Evolutionary conservation across 2,888 invertebrate genomes (phyloP).

Genomic region (Lepidochitona cinerea): DNA sequence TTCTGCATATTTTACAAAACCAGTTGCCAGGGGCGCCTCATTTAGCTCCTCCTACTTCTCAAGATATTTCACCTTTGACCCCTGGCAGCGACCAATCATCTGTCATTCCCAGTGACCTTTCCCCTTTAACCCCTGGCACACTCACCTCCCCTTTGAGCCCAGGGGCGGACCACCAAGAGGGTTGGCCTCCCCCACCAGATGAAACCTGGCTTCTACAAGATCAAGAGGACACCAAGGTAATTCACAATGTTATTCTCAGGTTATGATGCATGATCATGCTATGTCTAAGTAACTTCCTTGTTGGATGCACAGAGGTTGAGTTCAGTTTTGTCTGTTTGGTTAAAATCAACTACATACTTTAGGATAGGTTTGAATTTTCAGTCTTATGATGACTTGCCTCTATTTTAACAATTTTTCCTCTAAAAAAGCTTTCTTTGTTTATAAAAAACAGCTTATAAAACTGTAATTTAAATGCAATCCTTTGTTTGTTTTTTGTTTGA

Average conservation of each 20-base stretch:
- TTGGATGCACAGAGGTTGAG: no score
- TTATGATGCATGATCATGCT: no score
- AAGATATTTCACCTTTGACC: background rate
- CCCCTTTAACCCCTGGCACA: background rate
- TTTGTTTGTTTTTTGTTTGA: background rate
- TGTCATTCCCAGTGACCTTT: background rate
- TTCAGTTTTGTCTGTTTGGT: no score
- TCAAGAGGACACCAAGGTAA: background rate
- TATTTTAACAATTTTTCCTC: no score
- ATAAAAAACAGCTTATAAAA: no score
- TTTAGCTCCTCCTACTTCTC: background rate
- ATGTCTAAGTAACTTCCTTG: no score
- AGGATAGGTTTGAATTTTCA: no score
- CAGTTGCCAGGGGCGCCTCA: slow-evolving; percentile 31
- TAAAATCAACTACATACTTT: no score
- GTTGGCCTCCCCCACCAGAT: background rate
- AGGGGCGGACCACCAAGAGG: background rate
- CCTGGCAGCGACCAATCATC: background rate
- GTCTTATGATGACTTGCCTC: no score
- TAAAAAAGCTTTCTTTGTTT: no score
- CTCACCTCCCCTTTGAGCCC: background rate
- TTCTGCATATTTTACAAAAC: slow-evolving; percentile 59
- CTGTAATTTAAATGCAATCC: no score
- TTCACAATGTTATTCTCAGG: no score
- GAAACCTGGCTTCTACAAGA: background rate